A percentile compares a stretch with the other conserved stretches of the same genome.
Evolutionary conservation across 2,113 vertebrate genomes (phyloP).

Genomic region (Scomber colias): DNA sequence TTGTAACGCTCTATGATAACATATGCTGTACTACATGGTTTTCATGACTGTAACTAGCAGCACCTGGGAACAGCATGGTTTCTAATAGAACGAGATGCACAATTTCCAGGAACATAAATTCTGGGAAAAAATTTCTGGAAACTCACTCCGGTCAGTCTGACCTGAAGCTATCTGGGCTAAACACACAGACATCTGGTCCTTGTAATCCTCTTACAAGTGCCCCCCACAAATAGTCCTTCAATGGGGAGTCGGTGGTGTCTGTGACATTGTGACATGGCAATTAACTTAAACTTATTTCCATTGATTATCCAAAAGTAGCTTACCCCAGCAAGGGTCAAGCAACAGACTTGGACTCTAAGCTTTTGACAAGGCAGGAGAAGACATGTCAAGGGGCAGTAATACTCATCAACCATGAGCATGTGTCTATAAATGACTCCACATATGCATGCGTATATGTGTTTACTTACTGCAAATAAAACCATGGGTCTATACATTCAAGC

Average conservation of each 20-base stretch:
- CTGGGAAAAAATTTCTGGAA: background rate
- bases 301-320: constrained; percentile 81
- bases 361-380: constrained; percentile 24
- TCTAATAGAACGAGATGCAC: constrained; percentile 8
- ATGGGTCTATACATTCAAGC: too few species aligned
- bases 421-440: background rate
- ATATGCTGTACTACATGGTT: constrained; percentile 40
- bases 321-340: constrained; percentile 74
- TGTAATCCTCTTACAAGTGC: constrained; percentile 78
- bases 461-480: background rate
- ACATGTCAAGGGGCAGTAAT: constrained; percentile 29
- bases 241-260: constrained; percentile 63
- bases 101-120: constrained; percentile 36
- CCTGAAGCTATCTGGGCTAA: constrained; percentile 62
- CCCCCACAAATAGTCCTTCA: constrained; percentile 46
- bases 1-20: constrained; percentile 42
- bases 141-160: constrained; percentile 25
- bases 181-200: constrained; percentile 76
- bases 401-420: constrained; percentile 14
- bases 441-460: background rate
- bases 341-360: constrained; percentile 44
- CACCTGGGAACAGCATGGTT: constrained; percentile 10
- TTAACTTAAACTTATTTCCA: constrained; percentile 79
- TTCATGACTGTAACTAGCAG: constrained; percentile 50
- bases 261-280: constrained; percentile 80